These are phyloP conservation scores for Schizopygopsis malacanthus DNA, from an alignment of 2,797 vertebrate species.

Conservation along the genomic window DNA sequence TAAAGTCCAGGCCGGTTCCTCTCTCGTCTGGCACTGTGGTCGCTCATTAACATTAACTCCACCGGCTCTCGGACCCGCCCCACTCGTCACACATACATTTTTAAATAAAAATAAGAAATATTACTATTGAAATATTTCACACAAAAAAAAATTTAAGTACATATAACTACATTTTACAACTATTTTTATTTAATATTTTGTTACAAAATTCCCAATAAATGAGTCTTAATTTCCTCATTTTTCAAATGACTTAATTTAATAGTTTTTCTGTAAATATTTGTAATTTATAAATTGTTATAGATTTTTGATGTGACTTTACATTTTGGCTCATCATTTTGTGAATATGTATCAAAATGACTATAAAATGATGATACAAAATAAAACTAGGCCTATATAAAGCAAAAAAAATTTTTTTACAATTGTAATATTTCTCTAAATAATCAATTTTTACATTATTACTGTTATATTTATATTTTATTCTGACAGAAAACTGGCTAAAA, in stretches of 20 bases:
- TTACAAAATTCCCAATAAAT: neutral
- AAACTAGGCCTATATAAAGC: neutral
- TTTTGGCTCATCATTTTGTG: neutral
- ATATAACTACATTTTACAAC: too few relatives aligned
- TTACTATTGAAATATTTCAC: neutral
- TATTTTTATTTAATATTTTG: neutral
- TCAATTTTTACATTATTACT: neutral
- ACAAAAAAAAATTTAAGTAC: neutral
- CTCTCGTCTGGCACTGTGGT: too few relatives aligned
- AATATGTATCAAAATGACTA: neutral
- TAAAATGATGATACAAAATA: neutral
- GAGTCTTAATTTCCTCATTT: too few relatives aligned
- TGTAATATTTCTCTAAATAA: neutral
- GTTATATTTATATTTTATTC: neutral
- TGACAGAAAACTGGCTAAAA: too few relatives aligned
- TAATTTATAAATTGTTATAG: too few relatives aligned
- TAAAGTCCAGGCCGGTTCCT: too few relatives aligned
- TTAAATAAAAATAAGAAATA: neutral
- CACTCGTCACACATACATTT: too few relatives aligned
- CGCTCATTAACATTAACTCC: too few relatives aligned
- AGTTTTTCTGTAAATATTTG: too few relatives aligned
- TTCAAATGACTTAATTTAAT: too few relatives aligned
- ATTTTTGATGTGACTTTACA: neutral
- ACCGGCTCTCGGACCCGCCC: too few relatives aligned
- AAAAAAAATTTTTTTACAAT: neutral